These are phyloP conservation scores for Byasa hedistus DNA, from an alignment of 2,888 invertebrate species.

Conservation along the genomic window DNA sequence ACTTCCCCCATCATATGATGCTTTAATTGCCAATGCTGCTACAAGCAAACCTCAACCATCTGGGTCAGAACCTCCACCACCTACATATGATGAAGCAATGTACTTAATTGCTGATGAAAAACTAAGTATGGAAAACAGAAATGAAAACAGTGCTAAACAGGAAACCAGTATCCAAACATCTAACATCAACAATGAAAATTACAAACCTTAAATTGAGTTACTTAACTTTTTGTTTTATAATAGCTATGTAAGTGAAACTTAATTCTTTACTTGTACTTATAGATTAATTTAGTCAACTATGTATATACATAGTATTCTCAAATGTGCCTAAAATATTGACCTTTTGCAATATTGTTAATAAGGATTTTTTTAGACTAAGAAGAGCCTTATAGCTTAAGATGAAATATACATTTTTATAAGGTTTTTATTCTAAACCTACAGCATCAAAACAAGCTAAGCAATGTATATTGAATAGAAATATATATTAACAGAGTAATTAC, in stretches of 20 bases:
- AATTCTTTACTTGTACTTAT: slow-evolving; percentile 75
- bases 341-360: slow-evolving; percentile 60
- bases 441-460: neutral
- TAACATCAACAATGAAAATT: slow-evolving; percentile 51
- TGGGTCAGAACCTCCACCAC: slow-evolving; percentile 80
- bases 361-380: slow-evolving; percentile 30
- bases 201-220: slow-evolving; percentile 59
- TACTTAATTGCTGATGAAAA: slow-evolving; percentile 75
- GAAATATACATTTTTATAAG: slow-evolving; percentile 22
- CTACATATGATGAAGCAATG: slow-evolving; percentile 83
- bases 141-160: slow-evolving; percentile 61
- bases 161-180: slow-evolving; percentile 60
- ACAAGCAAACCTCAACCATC: slow-evolving; percentile 69
- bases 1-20: slow-evolving; percentile 82
- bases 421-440: slow-evolving; percentile 2
- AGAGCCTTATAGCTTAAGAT: slow-evolving; percentile 31
- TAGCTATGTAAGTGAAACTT: slow-evolving; percentile 63
- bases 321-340: slow-evolving; percentile 73
- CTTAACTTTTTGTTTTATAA: slow-evolving; percentile 38
- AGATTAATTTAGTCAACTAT: slow-evolving; percentile 57
- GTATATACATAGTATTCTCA: slow-evolving; percentile 59
- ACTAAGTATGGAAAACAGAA: slow-evolving; percentile 50
- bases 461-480: no score
- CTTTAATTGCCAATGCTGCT: slow-evolving; percentile 69
- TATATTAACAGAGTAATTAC: neutral